Conservation (phyloP, 2,797 vertebrate species). For the Hapalemur alaotrensis region DNA sequence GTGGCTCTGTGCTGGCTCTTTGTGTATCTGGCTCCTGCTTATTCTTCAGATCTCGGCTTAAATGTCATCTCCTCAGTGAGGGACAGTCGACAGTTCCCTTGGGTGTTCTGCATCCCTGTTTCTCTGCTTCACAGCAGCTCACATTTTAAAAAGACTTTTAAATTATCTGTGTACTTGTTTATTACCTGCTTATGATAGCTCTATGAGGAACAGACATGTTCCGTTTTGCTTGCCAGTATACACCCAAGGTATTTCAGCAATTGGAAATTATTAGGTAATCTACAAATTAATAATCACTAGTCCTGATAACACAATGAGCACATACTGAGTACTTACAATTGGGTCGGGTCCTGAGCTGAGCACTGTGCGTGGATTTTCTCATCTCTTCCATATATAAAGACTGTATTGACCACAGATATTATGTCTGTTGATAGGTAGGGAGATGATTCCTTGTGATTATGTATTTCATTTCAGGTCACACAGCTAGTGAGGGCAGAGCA, state of each 20-base stretch:
- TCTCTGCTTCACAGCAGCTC: background rate
- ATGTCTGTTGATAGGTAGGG: background rate
- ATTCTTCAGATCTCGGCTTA: conserved; percentile 49
- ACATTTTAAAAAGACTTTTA: background rate
- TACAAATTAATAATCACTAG: background rate
- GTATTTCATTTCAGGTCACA: background rate
- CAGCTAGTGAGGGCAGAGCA: background rate
- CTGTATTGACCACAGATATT: background rate
- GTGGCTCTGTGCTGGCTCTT: background rate
- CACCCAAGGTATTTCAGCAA: background rate
- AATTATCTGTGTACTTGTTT: background rate
- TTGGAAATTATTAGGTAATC: background rate
- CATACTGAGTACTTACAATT: background rate
- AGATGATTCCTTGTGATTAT: background rate
- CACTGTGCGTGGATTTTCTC: background rate
- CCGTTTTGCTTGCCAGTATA: background rate
- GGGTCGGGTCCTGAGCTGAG: background rate
- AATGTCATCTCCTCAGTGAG: conserved; percentile 29
- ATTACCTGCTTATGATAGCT: background rate
- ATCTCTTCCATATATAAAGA: background rate
- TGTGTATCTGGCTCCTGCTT: background rate
- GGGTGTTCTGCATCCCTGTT: background rate
- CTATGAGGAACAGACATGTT: background rate
- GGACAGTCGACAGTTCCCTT: background rate
- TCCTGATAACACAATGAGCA: background rate